These are phyloP conservation scores for Rhagium mordax DNA, from an alignment of 2,888 invertebrate species.

Conservation along the genomic window DNA sequence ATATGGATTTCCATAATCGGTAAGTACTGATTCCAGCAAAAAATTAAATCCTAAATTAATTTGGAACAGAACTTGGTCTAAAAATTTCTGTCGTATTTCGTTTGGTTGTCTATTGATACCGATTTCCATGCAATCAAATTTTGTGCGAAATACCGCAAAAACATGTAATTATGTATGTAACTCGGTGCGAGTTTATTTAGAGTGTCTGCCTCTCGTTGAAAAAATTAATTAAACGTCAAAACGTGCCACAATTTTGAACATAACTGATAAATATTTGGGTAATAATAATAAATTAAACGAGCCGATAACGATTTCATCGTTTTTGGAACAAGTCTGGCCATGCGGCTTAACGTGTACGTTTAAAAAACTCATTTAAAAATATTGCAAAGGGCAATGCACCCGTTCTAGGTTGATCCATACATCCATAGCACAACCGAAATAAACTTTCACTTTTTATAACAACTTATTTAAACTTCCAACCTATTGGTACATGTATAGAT, in stretches of 20 bases:
- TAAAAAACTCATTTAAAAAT: conserved; percentile 29
- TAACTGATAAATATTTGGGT: conserved; percentile 4
- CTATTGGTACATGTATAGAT: background rate
- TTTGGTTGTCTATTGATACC: too few relatives aligned
- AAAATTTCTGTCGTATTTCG: too few relatives aligned
- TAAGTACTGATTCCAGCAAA: too few relatives aligned
- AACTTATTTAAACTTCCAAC: background rate
- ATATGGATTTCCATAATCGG: too few relatives aligned
- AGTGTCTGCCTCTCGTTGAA: background rate
- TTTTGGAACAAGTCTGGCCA: conserved; percentile 5
- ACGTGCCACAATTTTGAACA: background rate
- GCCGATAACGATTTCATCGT: conserved; percentile 2
- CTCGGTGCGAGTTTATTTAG: background rate
- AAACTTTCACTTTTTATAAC: conserved; percentile 16
- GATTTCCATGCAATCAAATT: background rate
- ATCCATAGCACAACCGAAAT: conserved; percentile 1
- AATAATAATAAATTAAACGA: conserved; percentile 4
- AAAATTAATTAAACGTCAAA: background rate
- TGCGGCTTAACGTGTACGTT: background rate
- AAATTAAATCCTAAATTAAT: too few relatives aligned
- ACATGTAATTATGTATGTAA: too few relatives aligned
- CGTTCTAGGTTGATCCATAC: conserved; percentile 4
- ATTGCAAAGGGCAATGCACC: conserved; percentile 18
- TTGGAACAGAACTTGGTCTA: too few relatives aligned
- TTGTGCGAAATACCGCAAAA: background rate